A percentile compares a stretch with the other conserved stretches of the same genome.
These are phyloP conservation scores for Platyscapa corneri DNA, from an alignment of 1,140 invertebrate species.

Conservation along the genomic window DNA sequence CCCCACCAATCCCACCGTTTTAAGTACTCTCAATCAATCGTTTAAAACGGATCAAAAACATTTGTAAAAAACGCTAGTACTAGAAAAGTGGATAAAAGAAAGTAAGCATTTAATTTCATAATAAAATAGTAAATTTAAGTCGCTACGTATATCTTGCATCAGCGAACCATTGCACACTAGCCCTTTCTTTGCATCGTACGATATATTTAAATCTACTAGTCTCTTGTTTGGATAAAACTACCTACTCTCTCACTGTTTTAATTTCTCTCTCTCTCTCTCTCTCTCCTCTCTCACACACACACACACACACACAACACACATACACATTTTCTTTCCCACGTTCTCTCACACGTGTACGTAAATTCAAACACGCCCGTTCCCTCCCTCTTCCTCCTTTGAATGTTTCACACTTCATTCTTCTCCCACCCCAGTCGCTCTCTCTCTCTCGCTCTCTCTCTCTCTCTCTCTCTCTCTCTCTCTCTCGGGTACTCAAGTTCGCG, in stretches of 20 bases:
- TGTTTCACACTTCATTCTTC: background rate
- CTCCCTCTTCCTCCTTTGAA: background rate
- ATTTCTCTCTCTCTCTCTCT: too few species aligned
- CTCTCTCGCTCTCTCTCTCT: background rate
- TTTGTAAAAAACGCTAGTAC: constrained; percentile 7
- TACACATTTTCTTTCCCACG: background rate
- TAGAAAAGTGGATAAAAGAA: background rate
- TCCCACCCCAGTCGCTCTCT: background rate
- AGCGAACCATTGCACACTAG: constrained; percentile 27
- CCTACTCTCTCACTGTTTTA: too few species aligned
- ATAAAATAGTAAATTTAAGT: constrained; percentile 20
- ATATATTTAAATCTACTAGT: background rate
- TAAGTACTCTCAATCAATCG: constrained; percentile 30
- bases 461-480: background rate
- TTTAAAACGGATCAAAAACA: constrained; percentile 15
- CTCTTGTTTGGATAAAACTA: background rate
- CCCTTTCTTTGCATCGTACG: background rate
- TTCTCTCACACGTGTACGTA: background rate
- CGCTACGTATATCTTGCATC: constrained; percentile 3
- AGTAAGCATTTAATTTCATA: constrained; percentile 16
- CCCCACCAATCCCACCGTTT: background rate
- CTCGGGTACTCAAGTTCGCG: background rate
- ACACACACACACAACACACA: too few species aligned
- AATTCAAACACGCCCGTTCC: background rate
- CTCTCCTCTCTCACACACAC: too few species aligned